phyloP scores from a whole-genome alignment of 2,888 invertebrate species.

The Ophioninae sp. region DNA sequence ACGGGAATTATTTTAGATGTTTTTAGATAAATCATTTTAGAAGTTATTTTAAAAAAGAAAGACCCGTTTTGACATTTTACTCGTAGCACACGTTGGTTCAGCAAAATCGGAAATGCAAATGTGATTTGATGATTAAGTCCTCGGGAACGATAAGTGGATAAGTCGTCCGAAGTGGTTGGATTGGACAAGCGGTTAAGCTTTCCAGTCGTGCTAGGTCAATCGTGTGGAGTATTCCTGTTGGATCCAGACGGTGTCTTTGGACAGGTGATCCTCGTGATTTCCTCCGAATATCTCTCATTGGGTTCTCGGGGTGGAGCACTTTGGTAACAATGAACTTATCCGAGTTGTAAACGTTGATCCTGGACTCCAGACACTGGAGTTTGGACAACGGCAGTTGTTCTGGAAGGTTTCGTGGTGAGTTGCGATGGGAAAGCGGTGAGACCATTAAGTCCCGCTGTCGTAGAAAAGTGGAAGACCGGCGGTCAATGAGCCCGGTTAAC shows the following conservation, averaged over 20 bases:
- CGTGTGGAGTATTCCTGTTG: background rate
- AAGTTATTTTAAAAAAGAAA: too few species aligned
- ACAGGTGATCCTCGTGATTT: background rate
- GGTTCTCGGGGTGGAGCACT: background rate
- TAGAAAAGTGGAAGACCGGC: conserved; percentile 19
- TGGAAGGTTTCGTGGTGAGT: conserved; percentile 24
- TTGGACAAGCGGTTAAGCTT: background rate
- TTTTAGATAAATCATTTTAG: too few species aligned
- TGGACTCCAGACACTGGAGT: conserved; percentile 3
- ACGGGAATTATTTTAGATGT: too few species aligned
- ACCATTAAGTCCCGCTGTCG: conserved; percentile 24
- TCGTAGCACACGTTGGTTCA: too few species aligned
- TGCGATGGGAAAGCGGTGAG: conserved; percentile 27
- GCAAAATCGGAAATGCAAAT: background rate
- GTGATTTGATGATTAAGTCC: background rate
- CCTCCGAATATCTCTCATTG: background rate
- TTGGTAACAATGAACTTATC: conserved; percentile 32
- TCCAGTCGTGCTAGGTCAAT: background rate
- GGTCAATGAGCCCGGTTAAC: conserved; percentile 51
- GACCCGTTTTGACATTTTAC: too few species aligned
- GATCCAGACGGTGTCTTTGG: background rate
- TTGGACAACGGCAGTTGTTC: conserved; percentile 31
- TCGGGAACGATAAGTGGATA: too few species aligned
- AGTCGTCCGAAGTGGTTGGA: background rate
- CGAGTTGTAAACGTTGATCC: conserved; percentile 12